Evolutionary conservation across 2,113 vertebrate genomes (phyloP).

Genomic region (Diphyllodes magnificus): DNA sequence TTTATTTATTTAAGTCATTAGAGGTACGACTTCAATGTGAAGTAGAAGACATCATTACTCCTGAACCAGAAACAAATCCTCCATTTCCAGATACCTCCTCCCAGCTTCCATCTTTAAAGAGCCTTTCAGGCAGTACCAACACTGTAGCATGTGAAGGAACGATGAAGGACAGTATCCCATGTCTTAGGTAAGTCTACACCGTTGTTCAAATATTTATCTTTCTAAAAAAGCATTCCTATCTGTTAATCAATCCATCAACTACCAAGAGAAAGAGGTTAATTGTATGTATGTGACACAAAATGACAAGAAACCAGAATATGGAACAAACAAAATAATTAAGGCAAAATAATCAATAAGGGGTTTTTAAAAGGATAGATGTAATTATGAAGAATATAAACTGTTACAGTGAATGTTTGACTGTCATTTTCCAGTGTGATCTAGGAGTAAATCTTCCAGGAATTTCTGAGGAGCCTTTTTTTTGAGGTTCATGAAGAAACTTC

Average conservation of each 20-base stretch:
- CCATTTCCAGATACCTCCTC: constrained; percentile 82
- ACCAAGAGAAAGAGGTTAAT: background rate
- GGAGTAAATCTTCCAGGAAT: background rate
- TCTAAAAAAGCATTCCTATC: background rate
- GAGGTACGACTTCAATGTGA: constrained; percentile 91
- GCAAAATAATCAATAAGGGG: background rate
- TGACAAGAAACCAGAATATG: background rate
- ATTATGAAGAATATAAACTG: background rate
- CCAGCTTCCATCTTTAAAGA: constrained; percentile 82
- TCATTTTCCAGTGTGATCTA: background rate
- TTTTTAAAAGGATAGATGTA: background rate
- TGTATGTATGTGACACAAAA: background rate
- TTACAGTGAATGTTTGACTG: background rate
- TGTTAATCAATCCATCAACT: background rate
- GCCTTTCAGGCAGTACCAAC: constrained; percentile 83
- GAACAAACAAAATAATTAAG: background rate
- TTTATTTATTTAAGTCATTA: constrained; percentile 78
- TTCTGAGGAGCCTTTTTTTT: background rate
- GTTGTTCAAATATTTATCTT: background rate
- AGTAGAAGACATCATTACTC: constrained; percentile 89
- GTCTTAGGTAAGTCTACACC: constrained; percentile 81
- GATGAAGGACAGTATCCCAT: constrained; percentile 84
- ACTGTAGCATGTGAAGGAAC: constrained; percentile 80
- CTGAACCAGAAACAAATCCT: constrained; percentile 87
- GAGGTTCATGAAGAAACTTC: background rate